Evolutionary conservation across 2,113 vertebrate species (phyloP), one percentile per base, ranked within the genome.

Genomic region (Chelonoidis abingdonii): DNA sequence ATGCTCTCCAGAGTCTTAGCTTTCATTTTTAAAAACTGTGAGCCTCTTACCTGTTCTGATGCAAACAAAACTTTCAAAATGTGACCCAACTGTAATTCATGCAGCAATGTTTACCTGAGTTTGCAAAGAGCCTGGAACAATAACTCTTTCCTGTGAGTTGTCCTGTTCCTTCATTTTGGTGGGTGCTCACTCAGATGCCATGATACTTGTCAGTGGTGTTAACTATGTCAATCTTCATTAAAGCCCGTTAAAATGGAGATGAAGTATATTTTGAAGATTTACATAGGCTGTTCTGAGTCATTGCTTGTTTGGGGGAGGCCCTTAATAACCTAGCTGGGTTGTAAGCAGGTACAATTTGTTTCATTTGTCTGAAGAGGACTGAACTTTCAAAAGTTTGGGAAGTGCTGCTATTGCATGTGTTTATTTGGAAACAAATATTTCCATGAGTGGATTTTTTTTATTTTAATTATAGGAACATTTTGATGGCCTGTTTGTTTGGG

Each of bases 261-360:
- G 19, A 38, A 72, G 9, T 72, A 72, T 72, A 38, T 72, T 72
- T 69, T 38, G n/a, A 38, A 72, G 35, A 72, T 72, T 72, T 72
- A 72, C 19, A 38, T 17, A 19, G 8, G 17, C 17, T 69, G 35
- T n/a, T 19, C 65, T 38, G 65, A 38, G n/a, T 72, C 5, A n/a
- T 5, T 72, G 65, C 19, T 93, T 12, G 0, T 69, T 69, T 1
- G 2, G 5, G 69, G 79, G 87, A 0, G 12, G 11, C 93, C 88
- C 76, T 0, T 0, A 9, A 94, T 17, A 86, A 62, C 0, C 0
- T 24, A 0, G 56, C 72, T 1, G 14, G 24, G 38, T 44, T 44
- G 35, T 0, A 14, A 1, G 1, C 0, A 25, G 8, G 41, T 0
- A 38, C n/a, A 0, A 0, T 0, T 31, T 19, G 8, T n/a, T 9